phyloP scores from a whole-genome alignment of 1,140 invertebrate genomes.

The Cryptotermes secundus region DNA sequence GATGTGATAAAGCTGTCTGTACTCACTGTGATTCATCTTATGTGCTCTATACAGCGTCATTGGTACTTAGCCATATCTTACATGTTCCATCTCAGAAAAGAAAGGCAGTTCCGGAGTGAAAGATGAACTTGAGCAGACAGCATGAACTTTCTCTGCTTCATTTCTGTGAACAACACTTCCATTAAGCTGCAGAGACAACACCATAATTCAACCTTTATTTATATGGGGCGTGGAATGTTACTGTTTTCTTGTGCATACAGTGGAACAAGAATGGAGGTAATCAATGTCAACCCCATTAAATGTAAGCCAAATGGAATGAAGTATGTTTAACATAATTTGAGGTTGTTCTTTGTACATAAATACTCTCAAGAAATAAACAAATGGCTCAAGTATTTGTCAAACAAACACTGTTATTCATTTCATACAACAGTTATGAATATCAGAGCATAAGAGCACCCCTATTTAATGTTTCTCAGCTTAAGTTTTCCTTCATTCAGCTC shows the following conservation, averaged over 20 bases:
- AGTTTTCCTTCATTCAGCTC: no score
- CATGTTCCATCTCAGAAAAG: neutral
- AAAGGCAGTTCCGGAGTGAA: neutral
- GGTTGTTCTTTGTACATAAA: neutral
- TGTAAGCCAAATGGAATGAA: neutral
- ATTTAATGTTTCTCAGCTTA: no score
- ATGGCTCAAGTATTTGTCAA: conserved; percentile 13
- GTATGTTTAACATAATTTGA: neutral
- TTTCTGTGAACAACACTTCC: neutral
- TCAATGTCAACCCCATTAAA: conserved; percentile 4
- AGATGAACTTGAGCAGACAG: neutral
- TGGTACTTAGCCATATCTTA: neutral
- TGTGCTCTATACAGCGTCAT: neutral
- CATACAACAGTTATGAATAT: neutral
- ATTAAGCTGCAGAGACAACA: neutral
- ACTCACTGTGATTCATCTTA: neutral
- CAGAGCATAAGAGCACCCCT: no score
- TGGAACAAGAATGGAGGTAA: neutral
- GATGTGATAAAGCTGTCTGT: neutral
- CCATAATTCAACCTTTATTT: neutral
- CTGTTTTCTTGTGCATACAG: neutral
- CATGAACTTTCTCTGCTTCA: neutral
- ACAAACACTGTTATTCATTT: neutral
- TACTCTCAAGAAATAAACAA: neutral
- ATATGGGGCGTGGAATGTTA: neutral